Conservation (phyloP, 2,888 invertebrate species). For the Stenodera caucasica region DNA sequence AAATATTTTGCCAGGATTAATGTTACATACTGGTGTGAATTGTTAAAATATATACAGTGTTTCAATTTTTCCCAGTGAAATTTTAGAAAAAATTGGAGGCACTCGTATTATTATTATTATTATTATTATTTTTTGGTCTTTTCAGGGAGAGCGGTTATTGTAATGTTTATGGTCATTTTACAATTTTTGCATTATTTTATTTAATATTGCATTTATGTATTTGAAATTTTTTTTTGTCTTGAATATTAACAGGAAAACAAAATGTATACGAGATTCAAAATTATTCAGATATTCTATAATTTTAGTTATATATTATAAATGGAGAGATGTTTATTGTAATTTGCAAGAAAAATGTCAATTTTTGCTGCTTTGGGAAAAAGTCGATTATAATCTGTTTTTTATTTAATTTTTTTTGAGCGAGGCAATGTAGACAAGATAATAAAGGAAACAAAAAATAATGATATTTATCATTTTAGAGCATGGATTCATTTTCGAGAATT, state of each 20-base stretch:
- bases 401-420: background rate
- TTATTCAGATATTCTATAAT: background rate
- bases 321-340: slow-evolving; percentile 1
- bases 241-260: background rate
- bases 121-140: background rate
- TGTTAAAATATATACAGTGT: background rate
- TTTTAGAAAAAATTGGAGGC: background rate
- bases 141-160: background rate
- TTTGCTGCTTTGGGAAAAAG: background rate
- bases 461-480: background rate
- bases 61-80: background rate
- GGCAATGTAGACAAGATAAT: slow-evolving; percentile 6
- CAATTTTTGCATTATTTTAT: slow-evolving; percentile 5
- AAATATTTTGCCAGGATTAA: background rate
- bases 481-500: background rate
- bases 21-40: background rate
- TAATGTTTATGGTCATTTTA: background rate
- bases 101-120: too few relatives aligned
- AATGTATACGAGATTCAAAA: slow-evolving; percentile 9
- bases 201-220: background rate
- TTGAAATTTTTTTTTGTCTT: background rate
- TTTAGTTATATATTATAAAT: slow-evolving; percentile 5
- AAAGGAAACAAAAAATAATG: background rate
- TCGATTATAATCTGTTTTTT: slow-evolving; percentile 5
- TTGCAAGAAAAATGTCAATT: background rate